Base-by-base conservation (phyloP, 2,888 invertebrate genomes). In the Phanerotoma sp. region DNA sequence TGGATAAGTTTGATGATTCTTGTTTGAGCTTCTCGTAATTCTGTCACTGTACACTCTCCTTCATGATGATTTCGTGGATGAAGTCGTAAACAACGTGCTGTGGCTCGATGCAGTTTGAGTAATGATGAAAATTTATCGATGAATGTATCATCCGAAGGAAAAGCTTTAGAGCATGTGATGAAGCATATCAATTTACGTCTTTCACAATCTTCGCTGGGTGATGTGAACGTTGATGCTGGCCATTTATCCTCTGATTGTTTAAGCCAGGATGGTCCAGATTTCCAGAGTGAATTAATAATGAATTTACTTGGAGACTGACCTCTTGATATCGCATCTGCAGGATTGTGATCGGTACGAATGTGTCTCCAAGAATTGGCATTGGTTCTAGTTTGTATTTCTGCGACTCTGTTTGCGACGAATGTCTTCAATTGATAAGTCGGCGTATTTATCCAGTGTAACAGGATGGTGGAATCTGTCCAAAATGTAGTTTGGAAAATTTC, bases 251-350 rank as follows among this genome's bases (percentile, higher is more conserved):
- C 48, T 5, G n/a, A 16, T 6, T 16, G 7, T 15, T 18, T 11
- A 22, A 54, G 13, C 50, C 55, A 59, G 6, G 4, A 10, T 16
- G 60, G 52, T 9, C 62, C 64, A 22, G 50, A 22, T 20, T 37
- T 45, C 57, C 57, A 63, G 9, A 46, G 20, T 5, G 40, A 3
- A 15, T 55, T 55, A 0, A 44, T 30, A 1, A 56, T 25, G 18
- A 66, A 50, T 6, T 55, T 54, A 0, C 10, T 6, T 4, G 60
- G 54, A 16, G 21, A 37, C 50, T 58, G 45, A 7, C 63, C 65
- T 32, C 66, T 37, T 2, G 63, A 64, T 4, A 62, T 13, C 2
- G 57, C 35, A 30, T 65, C 64, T 6, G 66, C 66, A 1, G 65
- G 57, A 48, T 65, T 66, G 9, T 62, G 57, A 16, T 22, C n/a